phyloP scores from a whole-genome alignment of 1,140 invertebrate genomes.

The Ruditapes philippinarum region DNA sequence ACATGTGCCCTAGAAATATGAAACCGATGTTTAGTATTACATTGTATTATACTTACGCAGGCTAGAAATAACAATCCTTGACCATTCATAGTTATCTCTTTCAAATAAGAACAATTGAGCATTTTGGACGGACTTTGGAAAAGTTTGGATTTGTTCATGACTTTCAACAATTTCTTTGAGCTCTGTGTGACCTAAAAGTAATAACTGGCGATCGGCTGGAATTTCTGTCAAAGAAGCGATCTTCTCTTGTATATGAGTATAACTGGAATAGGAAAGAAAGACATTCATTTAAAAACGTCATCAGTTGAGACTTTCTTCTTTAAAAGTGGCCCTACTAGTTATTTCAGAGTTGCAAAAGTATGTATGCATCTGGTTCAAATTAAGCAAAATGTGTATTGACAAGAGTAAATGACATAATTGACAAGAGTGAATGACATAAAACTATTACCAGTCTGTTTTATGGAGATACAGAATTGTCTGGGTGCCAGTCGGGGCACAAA shows the following conservation, averaged over 20 bases:
- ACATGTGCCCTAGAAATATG: too few relatives aligned
- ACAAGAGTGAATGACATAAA: background rate
- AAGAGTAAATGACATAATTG: too few relatives aligned
- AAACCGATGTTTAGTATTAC: too few relatives aligned
- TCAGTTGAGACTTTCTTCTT: too few relatives aligned
- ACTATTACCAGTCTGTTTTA: slow-evolving; percentile 45
- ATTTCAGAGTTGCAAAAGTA: too few relatives aligned
- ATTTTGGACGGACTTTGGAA: slow-evolving; percentile 40
- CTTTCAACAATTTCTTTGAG: slow-evolving; percentile 40
- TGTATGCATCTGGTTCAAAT: too few relatives aligned
- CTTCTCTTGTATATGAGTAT: slow-evolving; percentile 36
- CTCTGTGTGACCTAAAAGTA: slow-evolving; percentile 30
- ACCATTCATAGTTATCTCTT: slow-evolving; percentile 26
- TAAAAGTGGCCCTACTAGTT: too few relatives aligned
- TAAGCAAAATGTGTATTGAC: too few relatives aligned
- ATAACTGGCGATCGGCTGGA: slow-evolving; percentile 37
- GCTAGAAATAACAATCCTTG: background rate
- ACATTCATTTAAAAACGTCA: too few relatives aligned
- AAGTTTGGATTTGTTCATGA: slow-evolving; percentile 45
- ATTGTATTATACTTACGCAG: slow-evolving; percentile 26
- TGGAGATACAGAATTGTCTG: slow-evolving; percentile 34
- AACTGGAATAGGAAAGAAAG: slow-evolving; percentile 49
- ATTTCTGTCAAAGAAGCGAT: slow-evolving; percentile 43
- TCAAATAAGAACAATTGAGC: slow-evolving; percentile 37
- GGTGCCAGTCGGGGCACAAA: background rate